Percentiles rank a stretch among this genome's conserved stretches.
Evolutionary conservation across 2,113 vertebrate species (phyloP).

Genomic region (Marmota monax): DNA sequence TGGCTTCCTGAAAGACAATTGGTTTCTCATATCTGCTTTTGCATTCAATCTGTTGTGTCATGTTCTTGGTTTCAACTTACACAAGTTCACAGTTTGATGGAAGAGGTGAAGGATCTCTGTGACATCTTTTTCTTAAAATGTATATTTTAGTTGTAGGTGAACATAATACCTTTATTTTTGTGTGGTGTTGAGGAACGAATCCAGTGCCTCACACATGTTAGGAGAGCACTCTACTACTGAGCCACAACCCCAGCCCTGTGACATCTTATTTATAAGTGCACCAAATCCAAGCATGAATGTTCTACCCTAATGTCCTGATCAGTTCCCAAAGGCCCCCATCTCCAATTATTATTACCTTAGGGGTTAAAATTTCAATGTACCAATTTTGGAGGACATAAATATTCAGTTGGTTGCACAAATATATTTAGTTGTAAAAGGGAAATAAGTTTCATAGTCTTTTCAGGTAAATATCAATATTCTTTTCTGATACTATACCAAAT

Average conservation of each 20-base stretch:
- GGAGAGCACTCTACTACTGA: too few species aligned
- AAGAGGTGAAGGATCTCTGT: not conserved
- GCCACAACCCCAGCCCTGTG: too few species aligned
- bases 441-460: too few species aligned
- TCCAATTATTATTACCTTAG: not conserved
- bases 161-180: too few species aligned
- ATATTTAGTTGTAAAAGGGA: too few species aligned
- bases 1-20: not conserved
- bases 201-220: too few species aligned
- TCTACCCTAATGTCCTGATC: too few species aligned
- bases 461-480: too few species aligned
- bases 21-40: not conserved
- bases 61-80: not conserved
- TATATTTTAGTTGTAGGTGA: too few species aligned
- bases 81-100: not conserved
- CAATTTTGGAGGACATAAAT: not conserved
- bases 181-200: too few species aligned
- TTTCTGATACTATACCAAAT: not conserved
- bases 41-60: not conserved
- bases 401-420: not conserved
- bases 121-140: not conserved
- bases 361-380: not conserved
- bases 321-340: not conserved
- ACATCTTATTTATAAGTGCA: not conserved
- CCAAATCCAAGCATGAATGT: not conserved